Evolutionary conservation across 2,797 vertebrate species (phyloP).

Genomic region (Eulemur rubriventer): DNA sequence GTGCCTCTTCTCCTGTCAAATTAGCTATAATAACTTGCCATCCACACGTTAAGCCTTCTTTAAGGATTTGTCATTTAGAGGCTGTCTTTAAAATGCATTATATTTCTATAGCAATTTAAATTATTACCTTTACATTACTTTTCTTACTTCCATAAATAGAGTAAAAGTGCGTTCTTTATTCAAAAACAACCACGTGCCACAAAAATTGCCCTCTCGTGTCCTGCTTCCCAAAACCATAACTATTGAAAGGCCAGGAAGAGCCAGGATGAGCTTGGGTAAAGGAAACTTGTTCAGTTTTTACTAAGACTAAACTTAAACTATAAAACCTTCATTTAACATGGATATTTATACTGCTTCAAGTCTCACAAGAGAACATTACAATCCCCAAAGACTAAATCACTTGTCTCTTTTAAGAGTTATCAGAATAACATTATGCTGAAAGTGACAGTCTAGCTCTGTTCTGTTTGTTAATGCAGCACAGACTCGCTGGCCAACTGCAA

Average conservation of each 20-base stretch:
- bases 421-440: background rate
- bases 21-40: background rate
- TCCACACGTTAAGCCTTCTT: background rate
- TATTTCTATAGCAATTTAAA: background rate
- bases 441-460: constrained; percentile 30
- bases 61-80: background rate
- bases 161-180: background rate
- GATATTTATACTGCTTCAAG: constrained; percentile 12
- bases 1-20: background rate
- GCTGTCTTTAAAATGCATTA: background rate
- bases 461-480: constrained; percentile 35
- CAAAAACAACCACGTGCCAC: background rate
- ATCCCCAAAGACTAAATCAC: constrained; percentile 27
- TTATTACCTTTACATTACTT: background rate
- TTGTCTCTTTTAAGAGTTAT: constrained; percentile 50
- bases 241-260: constrained; percentile 1
- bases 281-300: background rate
- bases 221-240: background rate
- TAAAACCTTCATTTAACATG: constrained; percentile 10
- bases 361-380: constrained; percentile 39
- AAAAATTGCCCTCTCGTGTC: background rate
- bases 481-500: constrained; percentile 37
- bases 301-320: constrained; percentile 38
- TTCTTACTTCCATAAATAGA: constrained; percentile 14
- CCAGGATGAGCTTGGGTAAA: background rate